Base-by-base conservation (phyloP, 1,140 invertebrate genomes). In the Adoxophyes honmai region DNA sequence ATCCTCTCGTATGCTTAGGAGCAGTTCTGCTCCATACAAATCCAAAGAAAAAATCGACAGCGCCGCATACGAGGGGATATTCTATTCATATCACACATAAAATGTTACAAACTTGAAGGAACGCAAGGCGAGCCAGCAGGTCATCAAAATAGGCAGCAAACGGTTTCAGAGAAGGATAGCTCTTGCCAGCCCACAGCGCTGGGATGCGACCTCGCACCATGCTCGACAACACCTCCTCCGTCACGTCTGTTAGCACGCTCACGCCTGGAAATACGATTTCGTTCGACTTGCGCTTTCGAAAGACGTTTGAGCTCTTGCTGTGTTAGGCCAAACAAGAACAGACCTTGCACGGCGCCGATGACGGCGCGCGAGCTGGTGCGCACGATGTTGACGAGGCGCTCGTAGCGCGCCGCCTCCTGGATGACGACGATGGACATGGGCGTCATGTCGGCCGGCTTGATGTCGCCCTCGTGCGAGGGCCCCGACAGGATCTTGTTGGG, bases 131-230 rank as follows among this genome's bases (percentile, higher is more conserved):
- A 4, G 92, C 92, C 0, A 98, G 70, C 68, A 99, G 94, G 86
- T 99, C 97, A 61, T 92, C 93, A 34, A 98, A 91, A 77, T 98
- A 99, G 74, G 95, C 95, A 34, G 96, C 96, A n/a, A 99, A 89
- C 0, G 97, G 95, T 80, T 99, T 99, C 4, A 98, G 84, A 3
- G 96, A 98, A 4, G 98, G 97, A 88, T 99, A 99, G 2, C 97
- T 97, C 69, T 93, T 94, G 66, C 91, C 91, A 51, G 93, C 93
- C 97, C 97, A 99, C 68, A 95, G 90, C 10, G 86, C 85, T 0
- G 97, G 97, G 60, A 98, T 96, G 89, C 93, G 95, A 4, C 94
- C 95, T 38, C 93, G 94, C 39, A 96, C 89, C 64, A 98, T 95
- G 55, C 95, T 95, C 8, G 92, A 92, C 28, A 95, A 92, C 3